phyloP scores from a whole-genome alignment of 1,140 invertebrate genomes.

The Eulimnadia texana region DNA sequence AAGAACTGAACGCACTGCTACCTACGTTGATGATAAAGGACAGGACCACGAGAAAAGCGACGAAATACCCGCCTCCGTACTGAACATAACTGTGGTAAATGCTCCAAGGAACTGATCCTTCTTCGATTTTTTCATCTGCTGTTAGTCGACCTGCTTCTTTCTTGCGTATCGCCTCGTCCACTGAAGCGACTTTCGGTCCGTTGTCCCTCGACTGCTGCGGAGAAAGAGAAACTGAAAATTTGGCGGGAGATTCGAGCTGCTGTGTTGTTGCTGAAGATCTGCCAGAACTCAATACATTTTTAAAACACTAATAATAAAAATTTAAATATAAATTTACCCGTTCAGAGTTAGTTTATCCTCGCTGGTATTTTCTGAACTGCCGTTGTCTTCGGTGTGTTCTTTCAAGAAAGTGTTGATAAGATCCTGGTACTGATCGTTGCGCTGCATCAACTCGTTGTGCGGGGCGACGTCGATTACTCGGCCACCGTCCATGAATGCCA shows the following conservation, averaged over 20 bases:
- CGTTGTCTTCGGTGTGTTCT: constrained; percentile 22
- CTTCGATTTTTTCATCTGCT: constrained; percentile 31
- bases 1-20: constrained; percentile 41
- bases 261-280: no score
- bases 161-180: background rate
- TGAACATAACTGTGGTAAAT: constrained; percentile 40
- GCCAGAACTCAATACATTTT: no score
- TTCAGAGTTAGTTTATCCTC: constrained; percentile 20
- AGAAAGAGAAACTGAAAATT: no score
- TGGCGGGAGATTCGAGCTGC: no score
- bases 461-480: constrained; percentile 31
- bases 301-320: background rate
- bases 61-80: constrained; percentile 40
- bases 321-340: background rate
- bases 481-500: constrained; percentile 36
- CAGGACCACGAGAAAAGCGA: constrained; percentile 35
- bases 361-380: constrained; percentile 24
- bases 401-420: constrained; percentile 30
- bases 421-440: constrained; percentile 31
- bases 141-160: constrained; percentile 25
- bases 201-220: no score
- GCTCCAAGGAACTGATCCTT: constrained; percentile 30
- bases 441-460: constrained; percentile 29
- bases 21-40: constrained; percentile 42
- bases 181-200: background rate